Evolutionary conservation across 1,140 invertebrate species (phyloP), one percentile per base, ranked within the genome.

Genomic region (Gonioctena quinquepunctata): DNA sequence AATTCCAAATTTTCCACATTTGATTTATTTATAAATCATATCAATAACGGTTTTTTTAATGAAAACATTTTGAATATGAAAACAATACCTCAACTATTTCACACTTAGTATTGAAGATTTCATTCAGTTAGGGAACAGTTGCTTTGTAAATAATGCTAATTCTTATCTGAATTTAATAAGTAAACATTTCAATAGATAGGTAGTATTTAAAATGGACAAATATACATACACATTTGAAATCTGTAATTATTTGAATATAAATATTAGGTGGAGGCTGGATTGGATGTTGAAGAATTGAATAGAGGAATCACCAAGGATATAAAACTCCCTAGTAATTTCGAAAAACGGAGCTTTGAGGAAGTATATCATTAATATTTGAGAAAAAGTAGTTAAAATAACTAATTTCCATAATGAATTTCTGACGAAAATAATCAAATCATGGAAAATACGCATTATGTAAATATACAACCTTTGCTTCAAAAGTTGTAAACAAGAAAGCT

Each of bases 391-490:
- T n/a, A n/a, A n/a, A n/a, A n/a, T n/a, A n/a, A n/a, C n/a, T n/a
- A n/a, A n/a, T n/a, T 13, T 42, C 16, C 33, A 42, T 42, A 42
- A 2, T 42, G 33, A 42, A 42, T 42, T 42, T 13, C 33, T 42
- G 16, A 3, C 3, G 13, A 13, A n/a, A 42, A 42, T 42, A 42
- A 42, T 13, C 16, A 42, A 42, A 42, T n/a, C n/a, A n/a, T n/a
- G n/a, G n/a, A n/a, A 48, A 48, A 48, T n/a, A 18, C 11, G 1
- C 54, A 56, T 56, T 56, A 56, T 42, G 33, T n/a, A n/a, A 42
- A 42, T 42, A n/a, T n/a, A 42, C 33, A 54, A 54, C 52, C 52
- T 54, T 54, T 54, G 52, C n/a, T 54, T 21, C 52, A 19, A 54
- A 42, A 54, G 22, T 54, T 54, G 52, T 54, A 61, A 61, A 61